Conservation (phyloP, 2,888 invertebrate genomes). For the Brachylomia viminalis region DNA sequence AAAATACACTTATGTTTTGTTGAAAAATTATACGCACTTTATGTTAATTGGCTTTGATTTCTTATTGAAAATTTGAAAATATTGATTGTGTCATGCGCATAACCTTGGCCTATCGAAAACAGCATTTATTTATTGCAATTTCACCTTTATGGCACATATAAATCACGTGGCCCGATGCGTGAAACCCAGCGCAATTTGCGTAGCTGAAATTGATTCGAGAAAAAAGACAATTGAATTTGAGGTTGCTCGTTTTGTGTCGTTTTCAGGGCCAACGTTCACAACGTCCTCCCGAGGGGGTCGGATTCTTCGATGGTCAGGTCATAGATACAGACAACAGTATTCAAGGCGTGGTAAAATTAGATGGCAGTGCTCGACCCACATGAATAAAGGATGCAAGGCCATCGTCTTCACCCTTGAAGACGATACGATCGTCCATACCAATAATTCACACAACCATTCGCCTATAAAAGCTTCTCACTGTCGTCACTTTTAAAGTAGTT, state of each 20-base stretch:
- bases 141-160: not conserved
- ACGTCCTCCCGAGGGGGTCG: constrained; percentile 25
- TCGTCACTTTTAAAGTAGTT: not conserved
- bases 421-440: constrained; percentile 61
- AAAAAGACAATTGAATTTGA: not conserved
- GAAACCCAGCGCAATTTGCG: not conserved
- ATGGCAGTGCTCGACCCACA: constrained; percentile 73
- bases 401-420: constrained; percentile 68
- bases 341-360: constrained; percentile 57
- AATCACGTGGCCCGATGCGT: not conserved
- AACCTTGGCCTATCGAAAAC: not conserved
- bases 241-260: not conserved
- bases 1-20: not conserved
- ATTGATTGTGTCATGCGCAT: not conserved
- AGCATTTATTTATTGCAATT: no score
- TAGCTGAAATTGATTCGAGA: not conserved
- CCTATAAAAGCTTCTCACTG: constrained; percentile 1
- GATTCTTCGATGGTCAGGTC: constrained; percentile 56
- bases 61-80: not conserved
- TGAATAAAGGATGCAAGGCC: constrained; percentile 69
- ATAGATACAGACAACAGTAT: constrained; percentile 71
- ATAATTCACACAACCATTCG: constrained; percentile 69
- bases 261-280: constrained; percentile 37
- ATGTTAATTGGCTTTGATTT: not conserved
- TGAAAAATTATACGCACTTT: not conserved